Evolutionary conservation across 37 sponge, comb jelly and placozoan genomes (phyloP), one percentile per base, ranked within the genome.

Genomic region (Amphimedon queenslandica): DNA sequence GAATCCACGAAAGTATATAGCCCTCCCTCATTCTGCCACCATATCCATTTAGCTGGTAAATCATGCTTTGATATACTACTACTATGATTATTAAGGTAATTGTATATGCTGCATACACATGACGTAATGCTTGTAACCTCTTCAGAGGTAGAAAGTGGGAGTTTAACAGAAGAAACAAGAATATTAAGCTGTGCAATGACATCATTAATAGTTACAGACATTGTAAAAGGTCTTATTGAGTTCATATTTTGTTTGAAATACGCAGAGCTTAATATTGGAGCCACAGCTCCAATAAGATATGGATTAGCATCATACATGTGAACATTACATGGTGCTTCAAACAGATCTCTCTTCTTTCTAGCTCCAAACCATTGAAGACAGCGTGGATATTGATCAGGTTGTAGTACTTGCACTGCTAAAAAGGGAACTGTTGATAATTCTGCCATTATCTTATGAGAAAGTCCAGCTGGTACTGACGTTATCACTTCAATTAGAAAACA

Each of bases 301-400:
- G 1, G 24, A 32, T 30, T 30, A 32, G 66, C 23, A 30, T 23
- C 34, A 40, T 38, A 1, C 1, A 20, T 2, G 24, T 28, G 28
- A 21, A 24, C 1, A 23, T 58, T 74, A 58, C 40, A 5, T 34
- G 51, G 57, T 25, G 33, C 29, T 25, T 43, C 53, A 18, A 47
- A n/a, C n/a, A n/a, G 53, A 18, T 18, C 53, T 47, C 13, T 47
- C 13, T 8, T 8, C 13, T 13, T 8, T 20, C 55, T n/a, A 57
- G 55, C 42, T 10, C 86, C 71, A 58, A 38, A 55, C 86, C 86
- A 78, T 10, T 0, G 27, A 23, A 85, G 64, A 4, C 31, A 1
- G 5, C 37, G 27, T 29, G 74, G 65, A 58, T 65, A 85, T 1
- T 29, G 37, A 20, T 27, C 0, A 36, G 86, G 86, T 18, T 34